Conservation (phyloP, 2,888 invertebrate genomes). For the Athalia cordata region DNA sequence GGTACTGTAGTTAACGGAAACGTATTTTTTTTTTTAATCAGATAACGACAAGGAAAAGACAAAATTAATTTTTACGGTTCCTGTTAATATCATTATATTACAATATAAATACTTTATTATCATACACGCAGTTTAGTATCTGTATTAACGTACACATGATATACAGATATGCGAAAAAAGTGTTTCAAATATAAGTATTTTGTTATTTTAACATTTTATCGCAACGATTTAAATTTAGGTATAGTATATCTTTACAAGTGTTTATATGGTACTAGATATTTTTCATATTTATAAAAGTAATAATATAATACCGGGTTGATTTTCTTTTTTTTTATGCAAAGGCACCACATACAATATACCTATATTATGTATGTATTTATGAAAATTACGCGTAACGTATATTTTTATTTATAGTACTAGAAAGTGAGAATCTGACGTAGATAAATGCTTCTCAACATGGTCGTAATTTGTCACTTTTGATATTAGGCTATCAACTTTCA, state of each 20-base stretch:
- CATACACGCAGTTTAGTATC: neutral
- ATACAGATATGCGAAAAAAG: neutral
- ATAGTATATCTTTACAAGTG: conserved; percentile 14
- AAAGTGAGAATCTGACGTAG: too few relatives aligned
- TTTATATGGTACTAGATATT: conserved; percentile 21
- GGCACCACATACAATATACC: conserved; percentile 23
- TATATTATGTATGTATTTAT: neutral
- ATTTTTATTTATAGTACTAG: neutral
- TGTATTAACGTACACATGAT: neutral
- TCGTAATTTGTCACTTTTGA: too few relatives aligned
- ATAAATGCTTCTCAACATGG: too few relatives aligned
- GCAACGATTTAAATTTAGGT: neutral
- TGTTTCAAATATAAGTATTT: too few relatives aligned
- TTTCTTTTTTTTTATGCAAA: conserved; percentile 1
- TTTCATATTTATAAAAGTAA: conserved; percentile 19
- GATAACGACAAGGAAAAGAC: neutral
- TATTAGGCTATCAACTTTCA: too few relatives aligned
- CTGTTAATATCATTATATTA: conserved; percentile 13
- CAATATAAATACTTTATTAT: conserved; percentile 20
- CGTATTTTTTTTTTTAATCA: neutral
- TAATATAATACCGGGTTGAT: conserved; percentile 10
- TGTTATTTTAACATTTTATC: too few relatives aligned
- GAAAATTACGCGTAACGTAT: conserved; percentile 16
- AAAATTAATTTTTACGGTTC: neutral
- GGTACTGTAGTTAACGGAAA: neutral